Conservation (phyloP, 2,113 vertebrate genomes). For the Pterocles burchelli region DNA sequence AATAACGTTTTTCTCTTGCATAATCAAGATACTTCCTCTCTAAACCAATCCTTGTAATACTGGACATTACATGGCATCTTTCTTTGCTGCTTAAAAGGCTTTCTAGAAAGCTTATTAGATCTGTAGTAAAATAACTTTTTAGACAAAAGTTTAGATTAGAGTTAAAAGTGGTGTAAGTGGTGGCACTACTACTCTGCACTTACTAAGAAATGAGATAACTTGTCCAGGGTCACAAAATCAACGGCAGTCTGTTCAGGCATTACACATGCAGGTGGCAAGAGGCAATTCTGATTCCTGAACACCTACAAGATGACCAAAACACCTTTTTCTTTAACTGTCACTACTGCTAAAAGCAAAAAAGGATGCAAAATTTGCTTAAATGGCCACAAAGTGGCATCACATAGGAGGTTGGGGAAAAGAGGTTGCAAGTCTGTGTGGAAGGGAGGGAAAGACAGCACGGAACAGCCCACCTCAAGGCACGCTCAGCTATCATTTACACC, state of each 20-base stretch:
- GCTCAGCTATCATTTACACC: not conserved
- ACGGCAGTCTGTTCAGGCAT: not conserved
- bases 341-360: not conserved
- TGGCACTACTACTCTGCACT: not conserved
- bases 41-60: not conserved
- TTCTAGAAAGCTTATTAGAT: not conserved
- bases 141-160: not conserved
- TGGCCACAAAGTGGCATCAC: not conserved
- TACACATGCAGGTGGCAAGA: not conserved
- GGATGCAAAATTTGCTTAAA: not conserved
- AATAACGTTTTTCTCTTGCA: not conserved
- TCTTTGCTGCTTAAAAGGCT: not conserved
- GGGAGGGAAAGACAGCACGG: not conserved
- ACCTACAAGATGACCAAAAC: not conserved
- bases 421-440: not conserved
- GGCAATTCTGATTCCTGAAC: not conserved
- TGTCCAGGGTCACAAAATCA: not conserved
- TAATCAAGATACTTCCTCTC: not conserved
- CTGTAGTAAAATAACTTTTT: not conserved
- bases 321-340: not conserved
- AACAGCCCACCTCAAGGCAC: not conserved
- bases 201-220: not conserved
- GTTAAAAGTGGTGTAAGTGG: not conserved
- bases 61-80: not conserved
- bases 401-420: not conserved